phyloP scores from a whole-genome alignment of 2,888 invertebrate species.

The Chloroclysta siterata region DNA sequence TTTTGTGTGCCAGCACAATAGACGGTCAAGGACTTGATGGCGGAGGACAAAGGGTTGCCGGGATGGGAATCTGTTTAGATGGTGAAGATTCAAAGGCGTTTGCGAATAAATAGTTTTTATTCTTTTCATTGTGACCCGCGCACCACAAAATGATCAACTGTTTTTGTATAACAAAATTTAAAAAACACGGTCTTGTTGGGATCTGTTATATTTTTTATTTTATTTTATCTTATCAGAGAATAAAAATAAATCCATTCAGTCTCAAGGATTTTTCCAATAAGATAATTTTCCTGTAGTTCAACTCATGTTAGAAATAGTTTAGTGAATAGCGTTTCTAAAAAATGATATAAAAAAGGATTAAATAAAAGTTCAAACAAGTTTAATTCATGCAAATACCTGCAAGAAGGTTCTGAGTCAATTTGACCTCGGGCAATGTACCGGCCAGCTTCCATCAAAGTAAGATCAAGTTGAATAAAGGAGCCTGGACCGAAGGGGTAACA shows the following conservation, averaged over 20 bases:
- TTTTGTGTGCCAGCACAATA: slow-evolving; percentile 74
- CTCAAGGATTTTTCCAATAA: slow-evolving; percentile 15
- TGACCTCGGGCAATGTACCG: slow-evolving; percentile 68
- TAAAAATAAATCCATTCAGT: slow-evolving; percentile 4
- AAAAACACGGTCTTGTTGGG: background rate
- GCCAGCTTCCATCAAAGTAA: slow-evolving; percentile 77
- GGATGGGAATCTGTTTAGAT: slow-evolving; percentile 48
- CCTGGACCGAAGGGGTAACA: slow-evolving; percentile 80
- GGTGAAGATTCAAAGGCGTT: slow-evolving; percentile 31
- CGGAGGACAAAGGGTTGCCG: slow-evolving; percentile 74
- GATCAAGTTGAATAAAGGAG: slow-evolving; percentile 78
- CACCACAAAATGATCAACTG: slow-evolving; percentile 1
- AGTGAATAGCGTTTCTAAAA: slow-evolving; percentile 2
- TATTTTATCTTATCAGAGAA: slow-evolving; percentile 14
- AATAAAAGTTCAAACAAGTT: slow-evolving; percentile 27
- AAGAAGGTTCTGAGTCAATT: slow-evolving; percentile 55
- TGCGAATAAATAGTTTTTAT: slow-evolving; percentile 22
- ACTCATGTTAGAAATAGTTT: slow-evolving; percentile 10
- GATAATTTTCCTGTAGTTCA: slow-evolving; percentile 3
- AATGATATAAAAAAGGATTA: too few relatives aligned
- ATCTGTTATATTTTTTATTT: background rate
- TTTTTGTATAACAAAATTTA: background rate
- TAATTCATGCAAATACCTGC: slow-evolving; percentile 55
- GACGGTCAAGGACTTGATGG: slow-evolving; percentile 80
- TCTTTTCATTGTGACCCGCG: slow-evolving; percentile 9